Percentiles rank a stretch among this genome's conserved stretches.
These are phyloP conservation scores for Ceuthmochares aereus DNA, from an alignment of 2,113 vertebrate genomes.

Conservation along the genomic window DNA sequence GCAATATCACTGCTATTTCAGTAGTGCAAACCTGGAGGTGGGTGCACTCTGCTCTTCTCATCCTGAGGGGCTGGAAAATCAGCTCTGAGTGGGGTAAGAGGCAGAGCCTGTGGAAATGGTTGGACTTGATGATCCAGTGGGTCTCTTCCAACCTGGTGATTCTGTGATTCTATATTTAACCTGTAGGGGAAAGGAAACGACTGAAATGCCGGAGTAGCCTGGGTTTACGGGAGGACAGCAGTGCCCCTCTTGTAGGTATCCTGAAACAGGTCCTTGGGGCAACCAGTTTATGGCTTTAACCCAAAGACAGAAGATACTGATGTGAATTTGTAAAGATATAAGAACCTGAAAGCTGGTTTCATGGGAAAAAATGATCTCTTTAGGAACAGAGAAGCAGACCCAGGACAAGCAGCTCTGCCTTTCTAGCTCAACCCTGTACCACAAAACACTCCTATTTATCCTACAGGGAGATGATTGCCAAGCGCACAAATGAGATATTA, in stretches of 20 bases:
- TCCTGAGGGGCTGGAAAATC: not conserved
- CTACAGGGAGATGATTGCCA: not conserved
- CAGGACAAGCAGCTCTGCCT: not conserved
- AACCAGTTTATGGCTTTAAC: not conserved
- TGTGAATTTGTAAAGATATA: not conserved
- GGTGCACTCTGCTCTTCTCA: not conserved
- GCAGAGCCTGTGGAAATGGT: not conserved
- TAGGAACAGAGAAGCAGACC: not conserved
- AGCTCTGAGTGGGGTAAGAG: not conserved
- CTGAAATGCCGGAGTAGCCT: accelerated
- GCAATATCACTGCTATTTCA: not conserved
- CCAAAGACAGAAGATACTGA: not conserved
- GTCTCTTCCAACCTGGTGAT: no score
- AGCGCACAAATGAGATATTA: not conserved
- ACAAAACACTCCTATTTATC: accelerated
- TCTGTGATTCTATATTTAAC: no score
- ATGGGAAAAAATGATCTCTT: not conserved
- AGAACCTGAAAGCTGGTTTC: not conserved
- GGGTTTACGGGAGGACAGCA: not conserved
- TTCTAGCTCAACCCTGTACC: not conserved
- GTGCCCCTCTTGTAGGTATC: accelerated
- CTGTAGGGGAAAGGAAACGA: not conserved
- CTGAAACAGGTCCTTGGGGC: not conserved
- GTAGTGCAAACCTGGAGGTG: not conserved
- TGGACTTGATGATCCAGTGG: no score